Conservation (phyloP, 2,113 vertebrate species). For the Amphilophus citrinellus region DNA sequence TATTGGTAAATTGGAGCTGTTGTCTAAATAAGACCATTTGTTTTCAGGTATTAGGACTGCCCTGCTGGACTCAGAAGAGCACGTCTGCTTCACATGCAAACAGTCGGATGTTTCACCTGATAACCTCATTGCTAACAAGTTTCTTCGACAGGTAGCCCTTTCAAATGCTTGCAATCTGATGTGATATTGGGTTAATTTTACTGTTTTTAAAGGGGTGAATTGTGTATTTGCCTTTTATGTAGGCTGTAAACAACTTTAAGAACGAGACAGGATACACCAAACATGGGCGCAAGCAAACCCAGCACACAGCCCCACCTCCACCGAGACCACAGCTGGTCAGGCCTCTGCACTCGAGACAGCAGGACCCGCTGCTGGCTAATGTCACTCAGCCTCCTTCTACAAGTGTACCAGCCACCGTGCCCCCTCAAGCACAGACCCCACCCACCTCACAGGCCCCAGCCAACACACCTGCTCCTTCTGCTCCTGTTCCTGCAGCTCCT, state of each 20-base stretch:
- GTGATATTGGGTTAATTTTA: not conserved
- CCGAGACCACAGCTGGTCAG: constrained; percentile 86
- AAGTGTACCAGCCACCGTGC: constrained; percentile 21
- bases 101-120: constrained; percentile 98
- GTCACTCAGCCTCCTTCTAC: constrained; percentile 73
- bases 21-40: not conserved
- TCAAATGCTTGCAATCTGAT: not conserved
- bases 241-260: constrained; percentile 99
- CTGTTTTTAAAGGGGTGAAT: not conserved
- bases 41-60: constrained; percentile 91
- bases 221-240: not conserved
- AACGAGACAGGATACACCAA: constrained; percentile 98
- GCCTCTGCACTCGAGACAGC: constrained; percentile 83
- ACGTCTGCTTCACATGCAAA: constrained; percentile 94
- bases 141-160: constrained; percentile 92
- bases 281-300: constrained; percentile 74
- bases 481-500: not conserved
- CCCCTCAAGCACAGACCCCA: constrained; percentile 32
- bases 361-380: constrained; percentile 87
- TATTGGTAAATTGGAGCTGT: not conserved
- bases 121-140: constrained; percentile 97
- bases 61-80: constrained; percentile 95
- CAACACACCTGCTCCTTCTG: constrained; percentile 16
- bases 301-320: constrained; percentile 75
- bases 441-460: constrained; percentile 25